Percentiles rank a stretch among this genome's conserved stretches.
phyloP scores from a whole-genome alignment of 2,113 vertebrate species.

The Actinemys pallida region DNA sequence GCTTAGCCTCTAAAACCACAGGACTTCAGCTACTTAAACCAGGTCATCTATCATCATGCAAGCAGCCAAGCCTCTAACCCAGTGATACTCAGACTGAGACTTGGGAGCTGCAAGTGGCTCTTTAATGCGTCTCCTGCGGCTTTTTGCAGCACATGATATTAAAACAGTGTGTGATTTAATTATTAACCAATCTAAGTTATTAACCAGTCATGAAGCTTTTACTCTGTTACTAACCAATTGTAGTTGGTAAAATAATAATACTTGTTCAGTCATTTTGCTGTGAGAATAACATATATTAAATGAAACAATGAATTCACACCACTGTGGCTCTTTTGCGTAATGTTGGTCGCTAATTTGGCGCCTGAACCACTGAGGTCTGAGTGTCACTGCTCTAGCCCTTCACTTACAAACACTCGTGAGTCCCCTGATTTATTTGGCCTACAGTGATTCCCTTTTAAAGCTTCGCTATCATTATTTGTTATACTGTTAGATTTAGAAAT shows the following conservation, averaged over 20 bases:
- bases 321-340: neutral
- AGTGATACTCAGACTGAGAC: neutral
- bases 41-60: neutral
- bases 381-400: neutral
- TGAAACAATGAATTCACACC: neutral
- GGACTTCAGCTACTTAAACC: neutral
- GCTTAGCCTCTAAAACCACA: neutral
- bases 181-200: neutral
- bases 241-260: neutral
- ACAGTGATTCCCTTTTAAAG: neutral
- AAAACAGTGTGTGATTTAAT: neutral
- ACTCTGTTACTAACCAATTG: neutral
- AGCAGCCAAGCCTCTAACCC: neutral
- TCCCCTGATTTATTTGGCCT: neutral
- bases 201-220: no score
- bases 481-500: neutral
- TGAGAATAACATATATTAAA: neutral
- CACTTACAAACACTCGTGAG: neutral
- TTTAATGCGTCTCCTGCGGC: neutral
- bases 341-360: neutral
- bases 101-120: neutral
- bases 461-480: neutral
- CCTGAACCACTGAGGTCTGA: neutral
- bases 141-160: neutral
- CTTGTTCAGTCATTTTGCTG: neutral